These are phyloP conservation scores for Serripes groenlandicus DNA, from an alignment of 2,888 invertebrate species.

Conservation along the genomic window DNA sequence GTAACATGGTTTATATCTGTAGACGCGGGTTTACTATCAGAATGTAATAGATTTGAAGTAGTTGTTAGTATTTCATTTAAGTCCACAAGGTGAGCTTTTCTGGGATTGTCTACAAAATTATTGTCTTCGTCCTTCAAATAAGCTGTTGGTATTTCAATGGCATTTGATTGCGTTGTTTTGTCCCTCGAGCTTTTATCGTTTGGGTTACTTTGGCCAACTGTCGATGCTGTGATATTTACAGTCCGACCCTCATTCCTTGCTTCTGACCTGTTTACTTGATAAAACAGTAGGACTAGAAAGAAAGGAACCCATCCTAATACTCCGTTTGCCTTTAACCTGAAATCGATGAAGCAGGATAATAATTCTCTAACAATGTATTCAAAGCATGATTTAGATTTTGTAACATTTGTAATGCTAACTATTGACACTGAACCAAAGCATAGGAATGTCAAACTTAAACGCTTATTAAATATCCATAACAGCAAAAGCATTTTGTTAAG, in stretches of 20 bases:
- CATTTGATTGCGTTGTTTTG: not conserved
- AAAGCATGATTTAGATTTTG: too few species aligned
- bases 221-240: not conserved
- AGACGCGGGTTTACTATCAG: not conserved
- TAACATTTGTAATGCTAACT: too few species aligned
- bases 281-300: constrained; percentile 6
- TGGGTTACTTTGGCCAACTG: not conserved
- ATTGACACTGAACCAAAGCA: too few species aligned
- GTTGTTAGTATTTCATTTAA: not conserved
- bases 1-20: too few species aligned
- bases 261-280: not conserved
- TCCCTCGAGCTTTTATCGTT: not conserved
- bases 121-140: not conserved
- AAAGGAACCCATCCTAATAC: constrained; percentile 6
- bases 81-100: not conserved
- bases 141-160: not conserved
- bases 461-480: too few species aligned
- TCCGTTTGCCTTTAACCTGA: not conserved
- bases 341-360: too few species aligned
- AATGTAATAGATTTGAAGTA: not conserved
- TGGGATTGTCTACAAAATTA: not conserved
- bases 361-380: too few species aligned
- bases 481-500: too few species aligned
- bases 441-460: too few species aligned
- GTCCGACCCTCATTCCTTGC: not conserved